A percentile compares a stretch with the other conserved stretches of the same genome.
phyloP scores from a whole-genome alignment of 2,113 vertebrate species.

The Cheilinus undulatus region DNA sequence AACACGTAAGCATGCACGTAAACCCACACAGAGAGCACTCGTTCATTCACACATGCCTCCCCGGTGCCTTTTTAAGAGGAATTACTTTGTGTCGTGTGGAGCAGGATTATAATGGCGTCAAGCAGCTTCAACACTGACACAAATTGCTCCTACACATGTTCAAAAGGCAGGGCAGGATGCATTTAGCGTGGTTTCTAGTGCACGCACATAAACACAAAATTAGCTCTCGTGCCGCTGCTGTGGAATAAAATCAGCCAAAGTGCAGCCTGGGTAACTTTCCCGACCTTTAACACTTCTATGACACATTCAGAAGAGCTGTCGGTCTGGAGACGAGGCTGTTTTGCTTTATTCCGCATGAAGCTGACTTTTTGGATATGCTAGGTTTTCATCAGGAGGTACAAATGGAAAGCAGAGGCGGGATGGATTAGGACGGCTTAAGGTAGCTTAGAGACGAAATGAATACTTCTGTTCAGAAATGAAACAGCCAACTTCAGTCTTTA shows the following conservation, averaged over 20 bases:
- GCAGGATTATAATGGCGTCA: slow-evolving; percentile 73
- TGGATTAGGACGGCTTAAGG: slow-evolving; percentile 58
- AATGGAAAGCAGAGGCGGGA: slow-evolving; percentile 44
- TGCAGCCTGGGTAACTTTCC: slow-evolving; percentile 29
- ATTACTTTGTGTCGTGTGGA: slow-evolving; percentile 77
- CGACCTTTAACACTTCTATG: slow-evolving; percentile 26
- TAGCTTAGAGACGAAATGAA: slow-evolving; percentile 55
- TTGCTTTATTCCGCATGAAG: slow-evolving; percentile 45
- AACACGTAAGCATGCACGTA: slow-evolving; percentile 1
- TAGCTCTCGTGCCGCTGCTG: slow-evolving; percentile 10
- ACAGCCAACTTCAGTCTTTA: slow-evolving; percentile 15
- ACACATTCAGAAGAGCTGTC: slow-evolving; percentile 45
- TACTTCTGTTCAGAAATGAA: slow-evolving; percentile 35
- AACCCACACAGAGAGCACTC: background rate
- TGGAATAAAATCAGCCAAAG: slow-evolving; percentile 37
- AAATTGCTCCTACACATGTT: slow-evolving; percentile 72
- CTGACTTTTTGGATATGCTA: slow-evolving; percentile 43
- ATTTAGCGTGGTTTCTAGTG: slow-evolving; percentile 62
- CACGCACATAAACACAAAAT: slow-evolving; percentile 8
- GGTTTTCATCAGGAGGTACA: slow-evolving; percentile 58
- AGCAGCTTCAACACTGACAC: slow-evolving; percentile 68
- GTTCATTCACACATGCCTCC: background rate
- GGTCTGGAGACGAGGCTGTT: slow-evolving; percentile 41
- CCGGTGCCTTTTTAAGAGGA: slow-evolving; percentile 77
- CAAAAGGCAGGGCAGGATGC: slow-evolving; percentile 51